Base-by-base conservation (phyloP, 1,140 invertebrate species). In the Achatina immaculata region DNA sequence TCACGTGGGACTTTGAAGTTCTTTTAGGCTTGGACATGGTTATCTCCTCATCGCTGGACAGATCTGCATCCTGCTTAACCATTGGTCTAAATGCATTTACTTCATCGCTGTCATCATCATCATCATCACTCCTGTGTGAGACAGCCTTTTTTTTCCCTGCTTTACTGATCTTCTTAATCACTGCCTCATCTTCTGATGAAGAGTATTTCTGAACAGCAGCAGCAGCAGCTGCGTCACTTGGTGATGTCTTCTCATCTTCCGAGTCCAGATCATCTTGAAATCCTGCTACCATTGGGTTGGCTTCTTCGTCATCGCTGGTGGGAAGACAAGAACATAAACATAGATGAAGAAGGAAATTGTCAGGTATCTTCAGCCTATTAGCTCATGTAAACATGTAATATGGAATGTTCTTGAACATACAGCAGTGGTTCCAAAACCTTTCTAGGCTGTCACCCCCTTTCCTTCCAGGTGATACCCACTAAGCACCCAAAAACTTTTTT, bases 261-360 rank as follows among this genome's bases (percentile, higher is more conserved):
- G 89, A 91, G 74, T 92, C 90, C 0, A 92, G 80, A 66, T 91
- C 90, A 90, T 97, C 96, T 90, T 96, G 95, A 83, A 96, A 95
- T 81, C 95, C 94, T 31, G 95, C 95, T 0, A 98, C 96, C 88
- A 96, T 92, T 40, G 96, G 96, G 93, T 98, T 97, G 14, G 92
- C 94, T 42, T 91, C 84, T 34, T 62, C n/a, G 21, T 94, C 94
- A 43, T 95, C 96, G 76, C 40, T 72, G 42, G 24, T 31, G 34
- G 55, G 11, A 36, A 24, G 21, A 74, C 36, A 51, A 4, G 6
- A 36, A 21, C 68, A 36, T 48, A 7, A 48, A 11, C n/a, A n/a
- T n/a, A n/a, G n/a, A n/a, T n/a, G n/a, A n/a, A n/a, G n/a, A n/a
- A n/a, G n/a, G n/a, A n/a, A n/a, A n/a, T n/a, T n/a, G n/a, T n/a